A percentile compares a stretch with the other conserved stretches of the same genome.
phyloP scores from a whole-genome alignment of 1,140 invertebrate genomes.

The Maconellicoccus hirsutus region DNA sequence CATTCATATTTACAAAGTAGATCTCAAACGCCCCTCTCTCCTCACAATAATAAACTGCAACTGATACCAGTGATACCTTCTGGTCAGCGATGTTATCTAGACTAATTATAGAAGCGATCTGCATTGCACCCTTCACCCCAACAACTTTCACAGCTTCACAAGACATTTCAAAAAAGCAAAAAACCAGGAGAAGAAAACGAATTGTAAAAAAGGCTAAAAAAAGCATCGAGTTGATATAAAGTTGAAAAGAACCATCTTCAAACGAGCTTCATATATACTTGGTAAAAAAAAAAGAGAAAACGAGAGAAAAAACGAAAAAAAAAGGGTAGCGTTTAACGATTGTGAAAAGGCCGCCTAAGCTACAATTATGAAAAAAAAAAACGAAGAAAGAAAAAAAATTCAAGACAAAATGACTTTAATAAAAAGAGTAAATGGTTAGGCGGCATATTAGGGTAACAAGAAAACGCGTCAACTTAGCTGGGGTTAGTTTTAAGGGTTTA shows the following conservation, averaged over 20 bases:
- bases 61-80: too few relatives aligned
- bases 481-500: slow-evolving; percentile 19
- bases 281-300: not conserved
- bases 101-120: too few relatives aligned
- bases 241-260: slow-evolving; percentile 17
- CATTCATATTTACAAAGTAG: too few relatives aligned
- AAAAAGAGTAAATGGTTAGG: slow-evolving; percentile 20
- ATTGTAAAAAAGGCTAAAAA: too few relatives aligned
- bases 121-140: too few relatives aligned
- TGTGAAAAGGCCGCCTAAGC: slow-evolving; percentile 15
- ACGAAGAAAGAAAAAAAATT: not conserved
- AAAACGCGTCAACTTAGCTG: slow-evolving; percentile 6
- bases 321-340: slow-evolving; percentile 20
- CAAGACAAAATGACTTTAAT: slow-evolving; percentile 11
- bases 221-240: not conserved
- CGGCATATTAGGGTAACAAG: slow-evolving; percentile 19
- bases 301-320: not conserved
- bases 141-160: too few relatives aligned
- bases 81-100: too few relatives aligned
- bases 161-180: too few relatives aligned
- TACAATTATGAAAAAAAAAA: slow-evolving; percentile 12
- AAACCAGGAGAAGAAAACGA: too few relatives aligned
- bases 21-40: too few relatives aligned
- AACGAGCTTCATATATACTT: slow-evolving; percentile 12
- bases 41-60: too few relatives aligned